These are phyloP conservation scores for Loriculus beryllinus DNA, from an alignment of 2,797 vertebrate species.

Conservation along the genomic window DNA sequence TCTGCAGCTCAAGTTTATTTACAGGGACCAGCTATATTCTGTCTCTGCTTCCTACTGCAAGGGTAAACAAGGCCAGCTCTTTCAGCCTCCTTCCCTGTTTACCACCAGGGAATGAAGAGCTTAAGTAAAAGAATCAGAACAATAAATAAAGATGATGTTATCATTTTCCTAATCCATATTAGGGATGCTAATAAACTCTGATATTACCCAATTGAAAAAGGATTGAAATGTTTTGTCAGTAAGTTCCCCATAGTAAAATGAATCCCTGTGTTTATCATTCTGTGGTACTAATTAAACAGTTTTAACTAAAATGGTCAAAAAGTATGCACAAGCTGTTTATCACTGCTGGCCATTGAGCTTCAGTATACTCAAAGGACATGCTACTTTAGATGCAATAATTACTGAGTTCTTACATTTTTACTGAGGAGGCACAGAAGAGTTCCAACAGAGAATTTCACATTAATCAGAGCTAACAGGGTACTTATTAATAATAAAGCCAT, in stretches of 20 bases:
- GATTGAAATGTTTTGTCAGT: conserved; percentile 52
- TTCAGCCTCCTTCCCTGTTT: not conserved
- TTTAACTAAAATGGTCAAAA: conserved; percentile 66
- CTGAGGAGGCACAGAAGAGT: conserved; percentile 62
- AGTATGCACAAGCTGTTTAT: conserved; percentile 63
- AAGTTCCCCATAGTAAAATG: conserved; percentile 50
- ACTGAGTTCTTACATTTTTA: conserved; percentile 55
- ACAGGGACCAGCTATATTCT: not conserved
- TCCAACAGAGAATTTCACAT: conserved; percentile 67
- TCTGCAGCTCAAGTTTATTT: not conserved
- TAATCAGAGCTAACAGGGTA: conserved; percentile 68
- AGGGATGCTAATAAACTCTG: conserved; percentile 33
- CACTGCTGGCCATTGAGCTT: conserved; percentile 61
- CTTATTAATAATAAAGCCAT: conserved; percentile 62
- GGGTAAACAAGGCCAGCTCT: not conserved
- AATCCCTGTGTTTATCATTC: conserved; percentile 45
- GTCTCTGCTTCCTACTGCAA: not conserved
- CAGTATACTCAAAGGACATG: conserved; percentile 51
- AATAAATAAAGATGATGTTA: conserved; percentile 46
- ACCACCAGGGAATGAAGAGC: conserved; percentile 11
- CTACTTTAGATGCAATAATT: conserved; percentile 71
- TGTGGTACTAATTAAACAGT: conserved; percentile 67
- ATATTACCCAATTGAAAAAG: conserved; percentile 59
- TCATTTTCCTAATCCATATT: conserved; percentile 48
- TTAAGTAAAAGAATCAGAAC: conserved; percentile 42